A percentile compares a stretch with the other conserved stretches of the same genome.
phyloP scores from a whole-genome alignment of 2,113 vertebrate species.

The Cygnus atratus region DNA sequence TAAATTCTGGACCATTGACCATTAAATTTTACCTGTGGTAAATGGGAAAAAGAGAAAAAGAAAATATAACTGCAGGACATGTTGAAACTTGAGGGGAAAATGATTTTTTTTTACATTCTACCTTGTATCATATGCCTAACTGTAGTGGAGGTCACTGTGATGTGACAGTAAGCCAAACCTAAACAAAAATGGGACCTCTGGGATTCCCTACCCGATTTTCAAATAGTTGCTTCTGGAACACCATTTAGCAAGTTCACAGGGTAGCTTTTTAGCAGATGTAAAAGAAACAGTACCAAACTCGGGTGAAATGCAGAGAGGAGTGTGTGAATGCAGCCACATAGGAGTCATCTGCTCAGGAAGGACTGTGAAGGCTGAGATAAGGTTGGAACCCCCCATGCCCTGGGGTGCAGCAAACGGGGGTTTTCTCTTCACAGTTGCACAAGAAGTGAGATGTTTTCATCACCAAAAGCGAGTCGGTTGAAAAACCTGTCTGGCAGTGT shows the following conservation, averaged over 20 bases:
- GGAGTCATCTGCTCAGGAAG: neutral
- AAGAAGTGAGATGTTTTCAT: neutral
- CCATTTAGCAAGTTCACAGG: neutral
- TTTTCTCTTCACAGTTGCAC: neutral
- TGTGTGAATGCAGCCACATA: accelerated
- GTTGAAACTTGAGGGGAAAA: neutral
- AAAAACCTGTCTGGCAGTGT: neutral
- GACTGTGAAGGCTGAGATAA: accelerated
- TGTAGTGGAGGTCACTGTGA: neutral
- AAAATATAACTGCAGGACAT: neutral
- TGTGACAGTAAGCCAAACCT: neutral
- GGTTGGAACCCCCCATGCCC: neutral
- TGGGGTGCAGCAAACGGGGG: neutral
- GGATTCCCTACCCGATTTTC: neutral
- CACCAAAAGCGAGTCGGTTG: accelerated
- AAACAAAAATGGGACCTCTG: neutral
- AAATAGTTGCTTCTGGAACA: neutral
- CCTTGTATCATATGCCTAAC: neutral
- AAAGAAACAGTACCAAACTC: neutral
- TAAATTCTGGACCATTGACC: neutral
- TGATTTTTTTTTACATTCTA: neutral
- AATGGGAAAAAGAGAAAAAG: neutral
- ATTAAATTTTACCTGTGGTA: neutral
- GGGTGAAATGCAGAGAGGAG: neutral
- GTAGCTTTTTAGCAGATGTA: neutral